Conservation (phyloP, 1,140 invertebrate species). For the Pemphigus obesinymphae region DNA sequence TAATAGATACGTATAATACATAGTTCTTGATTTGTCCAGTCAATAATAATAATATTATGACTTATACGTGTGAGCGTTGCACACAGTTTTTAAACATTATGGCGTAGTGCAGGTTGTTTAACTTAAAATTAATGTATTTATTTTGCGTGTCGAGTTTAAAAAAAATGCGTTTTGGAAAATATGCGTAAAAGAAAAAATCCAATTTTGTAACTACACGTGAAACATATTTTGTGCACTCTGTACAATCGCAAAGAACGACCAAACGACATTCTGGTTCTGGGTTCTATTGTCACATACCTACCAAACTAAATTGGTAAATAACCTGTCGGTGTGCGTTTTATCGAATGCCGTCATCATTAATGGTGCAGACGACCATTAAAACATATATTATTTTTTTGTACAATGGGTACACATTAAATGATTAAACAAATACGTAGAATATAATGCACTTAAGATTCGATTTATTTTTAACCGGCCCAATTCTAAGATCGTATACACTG, state of each 20-base stretch:
- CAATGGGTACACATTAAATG: background rate
- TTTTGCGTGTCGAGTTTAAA: background rate
- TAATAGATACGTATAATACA: no score
- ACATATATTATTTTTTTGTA: background rate
- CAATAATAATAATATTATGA: constrained; percentile 14
- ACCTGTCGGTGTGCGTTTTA: constrained; percentile 23
- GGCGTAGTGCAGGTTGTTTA: background rate
- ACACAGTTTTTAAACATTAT: background rate
- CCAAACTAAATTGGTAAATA: constrained; percentile 25
- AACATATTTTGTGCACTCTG: background rate
- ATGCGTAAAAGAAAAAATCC: background rate
- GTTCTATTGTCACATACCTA: constrained; percentile 36
- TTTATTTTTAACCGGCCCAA: background rate
- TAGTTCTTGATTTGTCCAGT: background rate
- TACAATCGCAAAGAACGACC: background rate
- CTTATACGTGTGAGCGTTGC: background rate
- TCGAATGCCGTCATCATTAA: constrained; percentile 26
- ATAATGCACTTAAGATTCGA: no score
- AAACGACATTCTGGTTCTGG: constrained; percentile 33
- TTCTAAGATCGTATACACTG: background rate
- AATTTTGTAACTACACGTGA: background rate
- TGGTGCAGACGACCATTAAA: constrained; percentile 3
- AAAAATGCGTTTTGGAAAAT: no score
- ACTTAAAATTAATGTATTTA: background rate
- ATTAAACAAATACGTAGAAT: no score